Evolutionary conservation across 1,140 invertebrate species (phyloP), one percentile per base, ranked within the genome.

Genomic region (Drosophila obscura): DNA sequence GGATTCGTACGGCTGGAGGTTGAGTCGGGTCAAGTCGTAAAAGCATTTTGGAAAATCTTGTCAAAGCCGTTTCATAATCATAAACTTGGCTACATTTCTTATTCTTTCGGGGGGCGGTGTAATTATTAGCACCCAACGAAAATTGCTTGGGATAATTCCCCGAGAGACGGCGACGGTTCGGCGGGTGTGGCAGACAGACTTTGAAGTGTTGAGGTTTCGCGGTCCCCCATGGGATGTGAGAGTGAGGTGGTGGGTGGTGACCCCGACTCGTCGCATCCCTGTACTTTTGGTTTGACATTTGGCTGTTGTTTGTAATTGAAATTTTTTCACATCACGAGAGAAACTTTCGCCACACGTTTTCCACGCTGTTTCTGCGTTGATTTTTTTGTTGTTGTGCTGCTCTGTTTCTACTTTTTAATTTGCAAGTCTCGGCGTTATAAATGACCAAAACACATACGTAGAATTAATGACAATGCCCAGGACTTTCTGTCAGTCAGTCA

Each of bases 31-130:
- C 80, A 85, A 87, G 82, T 77, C 78, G 80, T 87, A 87, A 87
- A 87, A 87, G 60, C 83, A 66, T 87, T 85, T 88, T 73, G 24
- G 59, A 65, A 78, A 87, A 87, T 87, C 82, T 87, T 82, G 83
- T 87, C 82, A 88, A 88, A 80, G 83, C 74, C 71, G 74, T 87
- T 65, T 87, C 78, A 87, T 87, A 87, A 87, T 82, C 75, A 87
- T 87, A 87, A 85, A 72, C 66, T 58, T 35, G 60, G 41, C 8
- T 28, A 26, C 55, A 45, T 22, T 50, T 63, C 55, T 57, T 51
- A 19, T 63, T 64, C 56, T 52, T 16, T 15, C 19, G 22, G 41
- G 41, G n/a, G 24, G 57, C 59, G 51, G 74, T 71, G 74, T 61
- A 79, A 79, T 87, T 87, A 87, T 87, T 87, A 87, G 83, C 79